Base-by-base conservation (phyloP, 2,888 invertebrate species). In the Mesochorus sp. region DNA sequence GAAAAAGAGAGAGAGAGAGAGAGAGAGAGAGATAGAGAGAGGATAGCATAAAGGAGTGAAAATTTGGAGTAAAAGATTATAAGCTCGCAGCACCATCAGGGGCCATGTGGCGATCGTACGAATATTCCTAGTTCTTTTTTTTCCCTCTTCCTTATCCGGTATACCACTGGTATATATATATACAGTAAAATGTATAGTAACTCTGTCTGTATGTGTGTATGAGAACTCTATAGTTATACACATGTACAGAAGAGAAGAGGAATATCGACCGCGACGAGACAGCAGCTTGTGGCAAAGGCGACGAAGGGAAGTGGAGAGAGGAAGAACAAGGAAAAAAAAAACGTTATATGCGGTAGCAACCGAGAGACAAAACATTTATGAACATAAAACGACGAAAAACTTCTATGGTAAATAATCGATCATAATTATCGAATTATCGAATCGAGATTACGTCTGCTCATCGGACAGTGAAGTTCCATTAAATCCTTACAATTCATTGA, bases 221-320 rank as follows among this genome's bases (percentile, higher is more conserved):
- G 47, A 10, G 31, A 10, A 21, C 21, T 19, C 8, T 47, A n/a
- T 19, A 19, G 14, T 31, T 44, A 19, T 17, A 24, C 28, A 44
- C n/a, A 28, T 31, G 62, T 51, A 17, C 10, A 51, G 19, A 59
- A 61, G 77, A 31, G 73, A 68, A 68, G 70, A 74, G 57, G 78
- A 78, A 78, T 78, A 78, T 78, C 78, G 78, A 76, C 79, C 79
- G 72, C 76, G 76, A 67, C 76, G 76, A 76, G 66, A 76, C 71
- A 67, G 68, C 76, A 72, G 75, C 70, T 64, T 74, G 75, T 76
- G 72, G 53, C 70, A 70, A 71, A 79, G 79, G 75, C 76, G 71
- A 76, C 79, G 76, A 73, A 76, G 72, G 72, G 64, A 67, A 62
- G 71, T 34, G 57, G 67, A 55, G 67, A 42, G 57, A 8, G 37